phyloP scores from a whole-genome alignment of 2,888 invertebrate genomes.

The Eucera pruinosa region DNA sequence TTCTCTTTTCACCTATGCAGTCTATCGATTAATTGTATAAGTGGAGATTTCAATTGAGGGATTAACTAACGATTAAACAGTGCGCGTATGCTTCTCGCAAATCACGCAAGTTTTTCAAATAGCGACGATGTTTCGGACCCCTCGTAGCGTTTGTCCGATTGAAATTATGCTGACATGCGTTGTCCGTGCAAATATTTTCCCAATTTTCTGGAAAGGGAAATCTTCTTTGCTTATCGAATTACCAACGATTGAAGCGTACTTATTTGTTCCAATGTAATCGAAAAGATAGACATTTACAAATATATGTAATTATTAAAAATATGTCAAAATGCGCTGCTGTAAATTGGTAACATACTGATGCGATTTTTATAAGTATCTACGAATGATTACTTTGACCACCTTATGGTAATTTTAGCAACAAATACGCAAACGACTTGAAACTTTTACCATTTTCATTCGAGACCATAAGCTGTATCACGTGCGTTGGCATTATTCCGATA shows the following conservation, averaged over 20 bases:
- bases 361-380: no score
- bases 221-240: neutral
- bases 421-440: no score
- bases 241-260: no score
- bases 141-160: neutral
- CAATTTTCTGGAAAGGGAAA: constrained; percentile 18
- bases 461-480: constrained; percentile 85
- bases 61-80: constrained; percentile 76
- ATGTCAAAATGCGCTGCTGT: no score
- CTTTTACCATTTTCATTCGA: constrained; percentile 41
- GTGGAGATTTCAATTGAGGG: neutral
- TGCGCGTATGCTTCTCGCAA: constrained; percentile 82
- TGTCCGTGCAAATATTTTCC: constrained; percentile 22
- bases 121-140: constrained; percentile 23
- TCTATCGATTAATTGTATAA: neutral
- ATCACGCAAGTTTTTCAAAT: constrained; percentile 78
- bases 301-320: no score
- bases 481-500: constrained; percentile 85
- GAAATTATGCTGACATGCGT: neutral
- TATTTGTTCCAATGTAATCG: no score
- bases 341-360: no score
- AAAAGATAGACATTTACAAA: no score
- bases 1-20: neutral
- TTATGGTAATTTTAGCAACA: no score
- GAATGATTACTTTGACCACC: no score